Conservation (phyloP, 2,888 invertebrate species). For the Lacanobia wlatinum region DNA sequence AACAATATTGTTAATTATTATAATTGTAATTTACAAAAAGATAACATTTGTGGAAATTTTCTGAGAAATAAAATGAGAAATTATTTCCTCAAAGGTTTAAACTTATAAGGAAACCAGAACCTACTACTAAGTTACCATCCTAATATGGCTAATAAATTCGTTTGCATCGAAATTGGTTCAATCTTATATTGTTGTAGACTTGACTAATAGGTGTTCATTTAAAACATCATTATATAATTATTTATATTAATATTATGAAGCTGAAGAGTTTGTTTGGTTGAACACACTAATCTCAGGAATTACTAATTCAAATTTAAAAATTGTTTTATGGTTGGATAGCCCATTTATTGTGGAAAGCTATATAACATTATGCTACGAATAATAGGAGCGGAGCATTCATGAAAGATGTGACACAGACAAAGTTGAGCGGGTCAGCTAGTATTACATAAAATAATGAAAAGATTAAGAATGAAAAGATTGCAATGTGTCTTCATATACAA, state of each 20-base stretch:
- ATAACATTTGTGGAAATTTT: constrained; percentile 31
- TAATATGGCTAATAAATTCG: too few relatives aligned
- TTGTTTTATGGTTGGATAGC: too few relatives aligned
- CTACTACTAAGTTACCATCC: neutral
- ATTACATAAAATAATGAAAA: neutral
- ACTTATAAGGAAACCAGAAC: neutral
- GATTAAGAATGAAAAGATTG: too few relatives aligned
- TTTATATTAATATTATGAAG: too few relatives aligned
- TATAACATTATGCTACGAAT: too few relatives aligned
- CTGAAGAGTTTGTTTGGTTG: too few relatives aligned
- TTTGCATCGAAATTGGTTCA: neutral
- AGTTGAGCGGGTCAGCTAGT: too few relatives aligned
- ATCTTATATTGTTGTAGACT: neutral
- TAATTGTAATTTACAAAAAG: constrained; percentile 43
- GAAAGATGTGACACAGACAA: too few relatives aligned
- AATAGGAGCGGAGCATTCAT: too few relatives aligned
- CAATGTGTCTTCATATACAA: neutral
- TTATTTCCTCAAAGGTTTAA: constrained; percentile 5
- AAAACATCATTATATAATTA: neutral
- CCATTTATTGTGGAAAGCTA: too few relatives aligned
- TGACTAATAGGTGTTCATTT: neutral
- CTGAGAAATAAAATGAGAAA: constrained; percentile 21
- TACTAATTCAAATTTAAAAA: too few relatives aligned
- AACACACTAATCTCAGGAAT: too few relatives aligned
- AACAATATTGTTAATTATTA: constrained; percentile 34